Conservation (phyloP, 2,797 vertebrate genomes). For the Neomorphus geoffroyi region DNA sequence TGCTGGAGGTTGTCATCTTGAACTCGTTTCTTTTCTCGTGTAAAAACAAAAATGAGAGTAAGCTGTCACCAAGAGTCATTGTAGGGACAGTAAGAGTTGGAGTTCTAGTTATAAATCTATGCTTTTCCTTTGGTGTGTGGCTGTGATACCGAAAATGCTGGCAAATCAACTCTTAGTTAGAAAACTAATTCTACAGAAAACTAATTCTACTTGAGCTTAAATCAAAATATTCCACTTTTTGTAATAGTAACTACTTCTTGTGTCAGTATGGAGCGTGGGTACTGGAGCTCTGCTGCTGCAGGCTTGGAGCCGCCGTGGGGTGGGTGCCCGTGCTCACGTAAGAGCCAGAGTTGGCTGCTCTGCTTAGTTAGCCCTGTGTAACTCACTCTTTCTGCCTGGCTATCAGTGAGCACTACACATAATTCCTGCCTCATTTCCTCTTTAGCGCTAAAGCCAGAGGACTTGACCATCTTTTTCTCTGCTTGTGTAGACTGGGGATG, state of each 20-base stretch:
- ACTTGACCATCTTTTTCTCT: not conserved
- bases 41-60: not conserved
- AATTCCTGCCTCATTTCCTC: not conserved
- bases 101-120: not conserved
- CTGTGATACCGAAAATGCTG: too few relatives aligned
- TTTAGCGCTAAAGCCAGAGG: not conserved
- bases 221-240: too few relatives aligned
- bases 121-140: not conserved
- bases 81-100: not conserved
- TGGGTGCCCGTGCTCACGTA: not conserved
- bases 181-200: too few relatives aligned
- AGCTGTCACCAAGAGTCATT: not conserved
- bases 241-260: too few relatives aligned
- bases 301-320: not conserved
- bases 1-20: not conserved
- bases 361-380: not conserved
- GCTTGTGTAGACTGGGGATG: not conserved
- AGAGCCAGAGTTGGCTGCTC: not conserved
- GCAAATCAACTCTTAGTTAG: too few relatives aligned
- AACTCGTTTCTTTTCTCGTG: not conserved
- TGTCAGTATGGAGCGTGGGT: accelerated
- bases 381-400: not conserved
- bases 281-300: accelerated
- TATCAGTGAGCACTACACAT: not conserved
- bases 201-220: too few relatives aligned